These are phyloP conservation scores for Anisognathus igniventris DNA, from an alignment of 2,797 vertebrate genomes.

Conservation along the genomic window DNA sequence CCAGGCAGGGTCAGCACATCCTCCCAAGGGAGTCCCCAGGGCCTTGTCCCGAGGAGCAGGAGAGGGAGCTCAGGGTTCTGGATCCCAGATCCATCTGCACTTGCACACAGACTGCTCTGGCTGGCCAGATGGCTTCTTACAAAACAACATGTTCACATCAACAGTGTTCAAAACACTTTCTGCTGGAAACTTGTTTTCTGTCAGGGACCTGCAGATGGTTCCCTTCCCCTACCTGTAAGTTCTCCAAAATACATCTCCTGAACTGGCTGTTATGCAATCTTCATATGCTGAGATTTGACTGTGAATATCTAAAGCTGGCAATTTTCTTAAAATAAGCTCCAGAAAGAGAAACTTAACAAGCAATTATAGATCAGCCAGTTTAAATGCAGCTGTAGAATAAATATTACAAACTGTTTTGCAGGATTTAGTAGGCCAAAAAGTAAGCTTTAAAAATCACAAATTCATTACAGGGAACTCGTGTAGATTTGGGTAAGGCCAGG, in stretches of 20 bases:
- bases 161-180: neutral
- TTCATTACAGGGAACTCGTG: neutral
- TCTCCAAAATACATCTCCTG: neutral
- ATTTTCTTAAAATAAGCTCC: conserved; percentile 32
- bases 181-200: neutral
- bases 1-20: neutral
- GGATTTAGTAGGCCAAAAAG: neutral
- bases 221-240: conserved; percentile 7
- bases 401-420: neutral
- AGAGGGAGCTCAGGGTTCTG: neutral
- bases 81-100: neutral
- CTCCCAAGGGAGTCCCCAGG: neutral
- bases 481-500: neutral
- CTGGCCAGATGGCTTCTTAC: conserved; percentile 38
- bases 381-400: conserved; percentile 20
- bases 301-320: conserved; percentile 5
- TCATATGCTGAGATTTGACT: neutral
- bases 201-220: conserved; percentile 31
- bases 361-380: conserved; percentile 15
- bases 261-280: neutral
- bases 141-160: conserved; percentile 11
- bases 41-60: neutral
- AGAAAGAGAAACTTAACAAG: conserved; percentile 11
- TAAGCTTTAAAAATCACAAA: neutral
- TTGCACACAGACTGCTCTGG: neutral